Evolutionary conservation across 1,140 invertebrate species (phyloP), one percentile per base, ranked within the genome.

Genomic region (Zaprionus gabonicus): DNA sequence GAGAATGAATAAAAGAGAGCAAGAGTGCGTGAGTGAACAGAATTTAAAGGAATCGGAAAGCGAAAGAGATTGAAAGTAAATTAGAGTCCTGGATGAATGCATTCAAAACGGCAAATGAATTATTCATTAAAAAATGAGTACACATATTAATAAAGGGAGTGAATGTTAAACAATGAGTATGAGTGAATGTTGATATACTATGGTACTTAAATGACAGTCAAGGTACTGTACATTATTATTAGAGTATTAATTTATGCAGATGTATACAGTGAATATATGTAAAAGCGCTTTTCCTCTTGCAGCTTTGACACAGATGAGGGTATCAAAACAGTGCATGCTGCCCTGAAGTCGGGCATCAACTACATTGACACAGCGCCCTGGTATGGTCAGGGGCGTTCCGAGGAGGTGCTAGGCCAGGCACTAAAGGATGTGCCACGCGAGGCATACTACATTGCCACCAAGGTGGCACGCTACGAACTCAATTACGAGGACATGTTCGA

Each of bases 341-440:
- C 96, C 1, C 91, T 99, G 9, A 96, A 95, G 90, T 93, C 93
- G 59, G 98, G 98, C n/a, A 95, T 99, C n/a, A 99, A 99, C 94
- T 98, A 97, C 80, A 96, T 99, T 58, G 98, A 99, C 91, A 98
- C 97, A 0, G 96, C 96, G 1, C 97, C 97, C 0, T 99, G 96
- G 95, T 99, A 99, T 92, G 98, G 98, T 0, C 97, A 97, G 93
- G 97, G 98, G 12, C 94, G 93, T 36, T 96, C 96, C 0, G 98
- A 99, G 93, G 94, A 93, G 74, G 93, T 96, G 38, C 93, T 99
- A 9, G 98, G 98, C 71, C 96, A 97, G 94, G 97, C 97, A 1
- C 93, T 99, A 0, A 94, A 95, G 92, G 95, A 94, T 41, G 94
- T 98, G 71, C 98, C 98, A 0, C 93, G 98, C 38, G 77, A 96